These are phyloP conservation scores for Acromyrmex heyeri DNA, from an alignment of 1,140 invertebrate genomes.

Conservation along the genomic window DNA sequence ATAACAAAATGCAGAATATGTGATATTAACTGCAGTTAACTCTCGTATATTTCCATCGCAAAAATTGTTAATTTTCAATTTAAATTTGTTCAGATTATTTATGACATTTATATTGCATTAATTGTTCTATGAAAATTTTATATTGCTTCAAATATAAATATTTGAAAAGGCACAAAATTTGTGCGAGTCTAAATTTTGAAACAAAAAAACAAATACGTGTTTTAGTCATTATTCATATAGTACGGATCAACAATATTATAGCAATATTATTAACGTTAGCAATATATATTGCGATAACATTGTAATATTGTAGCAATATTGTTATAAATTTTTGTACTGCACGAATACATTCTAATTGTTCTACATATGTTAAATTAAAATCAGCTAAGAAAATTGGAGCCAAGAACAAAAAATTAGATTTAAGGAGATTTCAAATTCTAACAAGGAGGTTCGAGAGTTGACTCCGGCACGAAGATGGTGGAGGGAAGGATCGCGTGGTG, in stretches of 20 bases:
- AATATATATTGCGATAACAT: too few relatives aligned
- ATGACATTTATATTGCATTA: not conserved
- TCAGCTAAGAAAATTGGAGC: not conserved
- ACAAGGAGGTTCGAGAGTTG: conserved; percentile 79
- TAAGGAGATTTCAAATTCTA: conserved; percentile 81
- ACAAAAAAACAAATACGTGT: not conserved
- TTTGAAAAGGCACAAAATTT: not conserved
- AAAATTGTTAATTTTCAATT: not conserved
- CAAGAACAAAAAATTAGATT: conserved; percentile 18
- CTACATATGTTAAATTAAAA: not conserved
- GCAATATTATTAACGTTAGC: too few relatives aligned
- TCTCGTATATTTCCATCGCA: not conserved
- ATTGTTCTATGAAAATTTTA: not conserved
- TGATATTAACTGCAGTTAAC: not conserved
- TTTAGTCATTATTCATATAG: not conserved
- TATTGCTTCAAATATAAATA: not conserved
- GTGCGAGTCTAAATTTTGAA: not conserved
- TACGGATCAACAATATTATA: too few relatives aligned
- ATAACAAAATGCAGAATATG: not conserved
- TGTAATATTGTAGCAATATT: too few relatives aligned
- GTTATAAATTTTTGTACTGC: too few relatives aligned
- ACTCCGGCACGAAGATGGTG: conserved; percentile 78
- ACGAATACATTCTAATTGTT: not conserved
- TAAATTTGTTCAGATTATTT: not conserved
- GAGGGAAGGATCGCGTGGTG: conserved; percentile 76